phyloP scores from a whole-genome alignment of 2,113 vertebrate species.

The Syngnathoides biaculeatus region DNA sequence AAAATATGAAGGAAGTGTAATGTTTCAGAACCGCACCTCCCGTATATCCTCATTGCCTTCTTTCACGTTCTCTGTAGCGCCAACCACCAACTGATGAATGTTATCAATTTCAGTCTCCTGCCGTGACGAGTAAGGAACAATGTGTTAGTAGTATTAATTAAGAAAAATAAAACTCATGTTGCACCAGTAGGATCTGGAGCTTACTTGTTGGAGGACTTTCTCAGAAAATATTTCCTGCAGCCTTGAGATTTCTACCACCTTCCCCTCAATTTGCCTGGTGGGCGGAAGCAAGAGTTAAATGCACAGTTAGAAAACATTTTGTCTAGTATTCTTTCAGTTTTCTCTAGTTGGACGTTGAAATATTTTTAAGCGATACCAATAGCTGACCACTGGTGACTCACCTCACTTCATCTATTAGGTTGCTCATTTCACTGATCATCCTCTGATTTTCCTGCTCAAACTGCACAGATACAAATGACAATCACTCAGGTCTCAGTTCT shows the following conservation, averaged over 20 bases:
- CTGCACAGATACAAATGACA: constrained; percentile 62
- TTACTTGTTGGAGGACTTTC: constrained; percentile 93
- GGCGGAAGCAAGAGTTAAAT: neutral
- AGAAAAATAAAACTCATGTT: neutral
- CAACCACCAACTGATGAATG: constrained; percentile 93
- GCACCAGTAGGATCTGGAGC: neutral
- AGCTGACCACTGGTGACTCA: constrained; percentile 43
- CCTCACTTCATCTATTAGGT: constrained; percentile 94
- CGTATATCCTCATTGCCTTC: constrained; percentile 97
- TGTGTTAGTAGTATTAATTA: neutral
- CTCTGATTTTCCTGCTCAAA: constrained; percentile 97
- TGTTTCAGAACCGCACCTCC: constrained; percentile 75
- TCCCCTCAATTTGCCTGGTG: constrained; percentile 93
- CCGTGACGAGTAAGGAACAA: constrained; percentile 12
- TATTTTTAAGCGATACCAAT: neutral
- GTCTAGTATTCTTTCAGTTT: neutral
- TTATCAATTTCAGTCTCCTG: constrained; percentile 92
- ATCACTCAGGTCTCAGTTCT: neutral
- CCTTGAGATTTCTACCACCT: constrained; percentile 95
- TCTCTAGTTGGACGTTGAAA: neutral
- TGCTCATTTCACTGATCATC: constrained; percentile 93
- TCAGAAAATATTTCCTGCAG: constrained; percentile 98
- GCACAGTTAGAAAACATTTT: neutral
- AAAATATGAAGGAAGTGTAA: neutral
- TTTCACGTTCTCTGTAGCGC: constrained; percentile 95